Evolutionary conservation across 2,797 vertebrate species (phyloP), one percentile per base, ranked within the genome.

Genomic region (Craterocephalus amniculus): DNA sequence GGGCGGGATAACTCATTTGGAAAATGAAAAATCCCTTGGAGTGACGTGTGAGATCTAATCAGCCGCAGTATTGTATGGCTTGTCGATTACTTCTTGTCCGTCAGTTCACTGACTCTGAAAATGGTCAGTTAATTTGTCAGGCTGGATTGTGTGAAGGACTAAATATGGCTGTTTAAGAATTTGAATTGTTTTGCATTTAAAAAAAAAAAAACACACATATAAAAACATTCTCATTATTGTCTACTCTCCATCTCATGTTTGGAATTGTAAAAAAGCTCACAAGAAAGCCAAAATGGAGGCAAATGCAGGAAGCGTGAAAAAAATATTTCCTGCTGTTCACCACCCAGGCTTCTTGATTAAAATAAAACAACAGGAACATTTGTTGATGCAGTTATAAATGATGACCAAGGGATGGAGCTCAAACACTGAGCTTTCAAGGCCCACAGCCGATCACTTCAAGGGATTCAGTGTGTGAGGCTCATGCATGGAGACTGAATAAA

Each of bases 1-100:
- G 87, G 86, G 88, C 84, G 89, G 88, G 87, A 89, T 79, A 93
- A 94, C 84, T 92, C 90, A 84, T 91, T 91, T 91, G 91, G 91
- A 94, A 94, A 94, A 94, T 92, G 89, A 90, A 91, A 92, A 93
- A 89, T 88, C 90, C 84, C 83, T 86, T 9, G 79, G 83, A 90
- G 82, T 87, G 83, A 90, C 83, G 78, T 79, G 78, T 67, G 67
- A 67, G 79, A 86, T 90, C 83, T 92, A 91, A 92, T 92, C 83
- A 57, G 77, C 81, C 40, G 63, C 67, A 62, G 56, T 85, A 83
- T 74, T 73, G 78, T 82, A 78, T 62, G 83, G 81, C 83, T 81
- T 74, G 83, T 58, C 72, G 81, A 93, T 90, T 82, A 81, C 75
- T 80, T 79, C 83, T 67, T 85, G 83, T 86, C 83, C 69, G 80